Conservation (phyloP, 2,888 invertebrate genomes). For the Zaprionus obscuricornis region DNA sequence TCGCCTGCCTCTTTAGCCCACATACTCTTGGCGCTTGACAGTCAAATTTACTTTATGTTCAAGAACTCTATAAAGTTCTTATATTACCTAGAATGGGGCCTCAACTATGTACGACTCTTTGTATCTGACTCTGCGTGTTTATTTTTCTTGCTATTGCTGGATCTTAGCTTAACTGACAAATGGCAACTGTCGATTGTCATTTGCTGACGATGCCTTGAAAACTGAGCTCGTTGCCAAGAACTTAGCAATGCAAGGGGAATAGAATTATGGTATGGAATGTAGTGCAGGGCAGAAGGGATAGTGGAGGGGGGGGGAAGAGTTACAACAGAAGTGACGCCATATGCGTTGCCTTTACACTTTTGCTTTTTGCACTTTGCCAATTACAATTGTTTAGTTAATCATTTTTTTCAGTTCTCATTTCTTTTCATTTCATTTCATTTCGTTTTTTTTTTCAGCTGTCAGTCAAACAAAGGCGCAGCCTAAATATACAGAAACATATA, state of each 20-base stretch:
- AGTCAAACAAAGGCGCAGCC: slow-evolving; percentile 13
- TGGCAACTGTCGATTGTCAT: slow-evolving; percentile 22
- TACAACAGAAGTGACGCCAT: slow-evolving; percentile 59
- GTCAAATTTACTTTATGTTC: too few species aligned
- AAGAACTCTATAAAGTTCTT: too few species aligned
- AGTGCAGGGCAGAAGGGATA: not conserved
- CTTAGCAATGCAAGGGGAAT: not conserved
- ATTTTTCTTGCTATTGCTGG: too few species aligned
- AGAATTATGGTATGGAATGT: not conserved
- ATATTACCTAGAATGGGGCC: too few species aligned
- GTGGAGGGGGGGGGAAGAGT: slow-evolving; percentile 13
- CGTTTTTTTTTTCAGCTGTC: too few species aligned
- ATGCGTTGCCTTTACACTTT: slow-evolving; percentile 34
- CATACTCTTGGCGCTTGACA: too few species aligned
- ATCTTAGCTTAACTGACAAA: too few species aligned
- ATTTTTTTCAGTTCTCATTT: slow-evolving; percentile 27
- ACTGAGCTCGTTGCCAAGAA: slow-evolving; percentile 21
- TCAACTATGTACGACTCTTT: too few species aligned
- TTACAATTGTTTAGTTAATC: slow-evolving; percentile 37
- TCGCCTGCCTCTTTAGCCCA: too few species aligned
- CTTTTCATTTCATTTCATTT: too few species aligned
- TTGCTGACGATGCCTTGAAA: slow-evolving; percentile 46
- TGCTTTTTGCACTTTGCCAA: slow-evolving; percentile 36
- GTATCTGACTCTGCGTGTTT: too few species aligned
- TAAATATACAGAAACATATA: too few species aligned